phyloP scores from a whole-genome alignment of 2,888 invertebrate genomes.

The Vanessa cardui region DNA sequence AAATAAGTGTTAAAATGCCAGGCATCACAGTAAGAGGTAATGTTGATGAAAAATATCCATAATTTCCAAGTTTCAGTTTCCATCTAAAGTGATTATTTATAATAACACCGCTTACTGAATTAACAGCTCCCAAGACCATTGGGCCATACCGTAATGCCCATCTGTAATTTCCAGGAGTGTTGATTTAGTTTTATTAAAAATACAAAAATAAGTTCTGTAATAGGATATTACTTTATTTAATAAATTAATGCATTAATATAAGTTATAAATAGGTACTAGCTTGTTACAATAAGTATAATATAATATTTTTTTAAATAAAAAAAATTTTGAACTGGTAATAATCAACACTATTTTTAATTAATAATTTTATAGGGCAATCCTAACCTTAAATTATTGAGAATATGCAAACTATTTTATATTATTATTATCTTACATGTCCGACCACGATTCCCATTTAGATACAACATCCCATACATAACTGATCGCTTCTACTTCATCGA shows the following conservation, averaged over 20 bases:
- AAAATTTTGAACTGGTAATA: too few relatives aligned
- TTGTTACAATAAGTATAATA: too few relatives aligned
- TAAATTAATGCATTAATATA: too few relatives aligned
- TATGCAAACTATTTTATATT: too few relatives aligned
- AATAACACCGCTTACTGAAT: conserved; percentile 79
- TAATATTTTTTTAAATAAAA: too few relatives aligned
- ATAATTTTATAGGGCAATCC: neutral
- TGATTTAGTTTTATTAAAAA: neutral
- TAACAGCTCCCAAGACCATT: conserved; percentile 74
- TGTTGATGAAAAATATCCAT: conserved; percentile 84
- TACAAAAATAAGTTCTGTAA: neutral
- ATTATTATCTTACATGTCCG: conserved; percentile 82
- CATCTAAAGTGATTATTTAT: conserved; percentile 85
- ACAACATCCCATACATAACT: conserved; percentile 84
- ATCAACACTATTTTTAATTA: too few relatives aligned
- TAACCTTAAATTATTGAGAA: neutral
- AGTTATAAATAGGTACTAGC: too few relatives aligned
- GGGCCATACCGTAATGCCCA: conserved; percentile 80
- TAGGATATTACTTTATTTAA: too few relatives aligned
- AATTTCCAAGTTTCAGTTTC: conserved; percentile 82
- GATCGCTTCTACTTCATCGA: conserved; percentile 83
- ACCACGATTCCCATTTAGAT: conserved; percentile 80
- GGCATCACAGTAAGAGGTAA: conserved; percentile 85
- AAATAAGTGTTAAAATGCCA: conserved; percentile 74
- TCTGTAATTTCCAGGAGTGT: conserved; percentile 48